Evolutionary conservation across 1,140 invertebrate species (phyloP), one percentile per base, ranked within the genome.

Genomic region (Lethrus apterus): DNA sequence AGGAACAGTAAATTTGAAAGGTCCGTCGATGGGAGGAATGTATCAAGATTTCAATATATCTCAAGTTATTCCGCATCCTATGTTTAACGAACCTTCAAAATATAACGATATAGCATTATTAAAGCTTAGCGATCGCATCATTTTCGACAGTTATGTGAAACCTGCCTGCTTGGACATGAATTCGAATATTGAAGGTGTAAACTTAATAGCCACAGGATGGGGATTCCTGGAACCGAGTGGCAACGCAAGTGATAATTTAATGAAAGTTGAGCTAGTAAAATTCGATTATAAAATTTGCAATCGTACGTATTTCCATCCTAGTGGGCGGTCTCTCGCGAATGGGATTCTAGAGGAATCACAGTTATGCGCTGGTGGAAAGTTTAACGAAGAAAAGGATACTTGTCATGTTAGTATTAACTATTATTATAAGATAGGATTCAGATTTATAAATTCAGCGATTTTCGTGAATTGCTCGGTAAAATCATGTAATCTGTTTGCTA

Each of bases 1-100:
- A 4, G 69, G 68, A 15, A 66, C 64, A 41, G 47, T 67, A n/a
- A 60, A 65, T 51, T 46, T 65, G 14, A 34, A 2, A 45, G 5
- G 15, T 36, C 50, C 9, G 23, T 48, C 19, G 63, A n/a, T n/a
- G n/a, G n/a, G n/a, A n/a, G 59, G 60, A 8, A 18, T 19, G 19
- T 49, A 59, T 2, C 52, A 57, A 48, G 32, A 58, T 24, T 42
- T 56, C 18, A 33, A 44, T 34, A 54, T 69, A 4, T 21, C 32
- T 5, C n/a, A 61, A 21, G 46, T 18, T 4, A 4, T 19, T 17
- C 10, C 14, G 11, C 52, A 57, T 52, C 52, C 46, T 17, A 29
- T 36, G 17, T 55, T 50, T 32, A 46, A 18, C 14, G 2, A 9
- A 14, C 26, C 19, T 5, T 21, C 11, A 10, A 35, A 30, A 2